Base-by-base conservation (phyloP, 1,140 invertebrate species). In the Sinella curviseta region DNA sequence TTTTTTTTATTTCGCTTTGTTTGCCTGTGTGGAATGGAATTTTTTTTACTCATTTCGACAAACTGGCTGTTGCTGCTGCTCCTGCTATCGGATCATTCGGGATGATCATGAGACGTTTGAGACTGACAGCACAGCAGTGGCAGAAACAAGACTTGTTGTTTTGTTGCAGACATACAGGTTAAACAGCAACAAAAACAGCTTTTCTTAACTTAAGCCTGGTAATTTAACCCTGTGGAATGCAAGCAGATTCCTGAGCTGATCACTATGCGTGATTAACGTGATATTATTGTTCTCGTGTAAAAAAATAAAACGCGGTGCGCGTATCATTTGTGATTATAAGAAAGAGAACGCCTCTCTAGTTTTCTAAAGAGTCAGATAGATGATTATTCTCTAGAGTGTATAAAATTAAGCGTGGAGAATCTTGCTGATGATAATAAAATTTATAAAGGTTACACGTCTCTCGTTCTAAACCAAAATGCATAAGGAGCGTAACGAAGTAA, bases 171-270 rank as follows among this genome's bases (percentile, higher is more conserved):
- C n/a, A n/a, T n/a, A n/a, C n/a, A n/a, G n/a, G n/a, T n/a, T 12
- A 48, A 20, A 48, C 20, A 20, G 20, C 20, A 48, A 48, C 39
- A 48, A 48, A 48, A 48, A 48, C 39, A 48, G 20, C 39, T 48
- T 48, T n/a, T n/a, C n/a, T n/a, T 48, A 48, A 48, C 39, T 12
- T 20, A 20, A 48, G 65, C 26, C 1, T 70, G 8, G 65, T 70
- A 70, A 70, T 70, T 70, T 70, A 70, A 70, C 28, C 31, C 31
- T 70, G 26, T 70, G 65, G 65, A 70, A 70, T 70, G 65, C 31
- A 70, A 31, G 65, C 65, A 33, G 65, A 70, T 70, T 70, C 65
- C 65, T 70, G 26, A n/a, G 24, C 65, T 33, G 65, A 70, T 70
- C 65, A 33, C 3, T 31, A 70, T 70, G 12, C 30, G 65, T 14